Base-by-base conservation (phyloP, 2,888 invertebrate genomes). In the Oasisia sp. region DNA sequence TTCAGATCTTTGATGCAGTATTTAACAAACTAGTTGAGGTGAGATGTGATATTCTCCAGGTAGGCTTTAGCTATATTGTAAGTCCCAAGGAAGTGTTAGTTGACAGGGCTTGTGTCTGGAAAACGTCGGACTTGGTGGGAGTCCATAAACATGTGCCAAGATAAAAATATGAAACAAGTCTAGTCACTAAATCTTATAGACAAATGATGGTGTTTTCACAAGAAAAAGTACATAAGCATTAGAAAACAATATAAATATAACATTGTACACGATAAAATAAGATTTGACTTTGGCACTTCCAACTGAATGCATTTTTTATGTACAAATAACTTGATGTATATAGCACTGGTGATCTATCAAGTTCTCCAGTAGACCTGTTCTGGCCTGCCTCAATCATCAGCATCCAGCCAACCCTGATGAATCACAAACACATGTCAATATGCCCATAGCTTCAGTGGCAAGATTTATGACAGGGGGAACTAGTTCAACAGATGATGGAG, bases 351-450 rank as follows among this genome's bases (percentile, higher is more conserved):
- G 74, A 74, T 74, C 74, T 74, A 74, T 74, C 14, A 74, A 38
- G 38, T 38, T 38, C 74, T 74, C 74, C 14, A 11, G 50, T 50
- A 50, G 50, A 50, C 50, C 50, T 74, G 74, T 74, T 74, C 27
- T 74, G 74, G n/a, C 74, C 27, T 74, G 3, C n/a, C 74, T 74
- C 27, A 27, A 27, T 74, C 74, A 74, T n/a, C 74, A 74, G 74
- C 74, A 74, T 74, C n/a, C 19, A 27, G n/a, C 27, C 19, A n/a
- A 19, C 19, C n/a, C 27, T 19, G 27, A 74, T 74, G 74, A 74
- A 74, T 74, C 27, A 74, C 27, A 74, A 74, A 74, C 74, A 74
- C 74, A 74, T 74, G 74, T 74, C n/a, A 74, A 74, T 74, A 74
- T 19, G 74, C n/a, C 27, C 27, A 58, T 5, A 19, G 74, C 74